Percentiles rank a stretch among this genome's conserved stretches.
Evolutionary conservation across 2,888 invertebrate genomes (phyloP).

Genomic region (Lamproptera curius): DNA sequence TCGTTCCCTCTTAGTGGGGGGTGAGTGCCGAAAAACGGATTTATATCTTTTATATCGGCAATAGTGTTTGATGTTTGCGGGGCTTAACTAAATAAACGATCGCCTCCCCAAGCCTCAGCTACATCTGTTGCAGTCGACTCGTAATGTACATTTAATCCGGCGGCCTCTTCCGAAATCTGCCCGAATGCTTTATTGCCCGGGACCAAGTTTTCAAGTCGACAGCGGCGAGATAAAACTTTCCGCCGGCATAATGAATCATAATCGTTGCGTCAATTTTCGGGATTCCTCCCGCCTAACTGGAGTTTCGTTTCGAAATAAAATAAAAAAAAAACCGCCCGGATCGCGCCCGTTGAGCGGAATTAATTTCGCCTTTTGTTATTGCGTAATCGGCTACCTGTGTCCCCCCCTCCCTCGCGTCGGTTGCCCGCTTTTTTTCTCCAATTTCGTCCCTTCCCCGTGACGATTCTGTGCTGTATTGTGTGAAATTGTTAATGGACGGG

Average conservation of each 20-base stretch:
- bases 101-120: constrained; percentile 30
- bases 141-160: constrained; percentile 72
- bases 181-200: constrained; percentile 75
- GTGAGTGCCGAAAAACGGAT: constrained; percentile 17
- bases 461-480: constrained; percentile 35
- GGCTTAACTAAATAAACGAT: constrained; percentile 19
- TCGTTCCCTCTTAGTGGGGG: constrained; percentile 5
- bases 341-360: constrained; percentile 62
- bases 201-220: constrained; percentile 58
- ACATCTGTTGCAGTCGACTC: constrained; percentile 61
- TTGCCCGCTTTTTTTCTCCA: constrained; percentile 40
- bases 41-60: constrained; percentile 21
- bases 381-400: constrained; percentile 63
- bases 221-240: constrained; percentile 70
- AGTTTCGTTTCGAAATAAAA: constrained; percentile 70
- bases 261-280: constrained; percentile 65
- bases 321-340: too few relatives aligned
- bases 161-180: constrained; percentile 67
- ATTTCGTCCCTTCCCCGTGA: constrained; percentile 31
- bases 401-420: constrained; percentile 23
- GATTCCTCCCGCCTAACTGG: background rate
- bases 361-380: constrained; percentile 65
- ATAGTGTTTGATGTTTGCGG: constrained; percentile 23
- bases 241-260: constrained; percentile 75
- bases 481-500: constrained; percentile 26